A percentile compares a stretch with the other conserved stretches of the same genome.
Conservation (phyloP, 2,888 invertebrate species). For the Xanthorhoe spadicearia region DNA sequence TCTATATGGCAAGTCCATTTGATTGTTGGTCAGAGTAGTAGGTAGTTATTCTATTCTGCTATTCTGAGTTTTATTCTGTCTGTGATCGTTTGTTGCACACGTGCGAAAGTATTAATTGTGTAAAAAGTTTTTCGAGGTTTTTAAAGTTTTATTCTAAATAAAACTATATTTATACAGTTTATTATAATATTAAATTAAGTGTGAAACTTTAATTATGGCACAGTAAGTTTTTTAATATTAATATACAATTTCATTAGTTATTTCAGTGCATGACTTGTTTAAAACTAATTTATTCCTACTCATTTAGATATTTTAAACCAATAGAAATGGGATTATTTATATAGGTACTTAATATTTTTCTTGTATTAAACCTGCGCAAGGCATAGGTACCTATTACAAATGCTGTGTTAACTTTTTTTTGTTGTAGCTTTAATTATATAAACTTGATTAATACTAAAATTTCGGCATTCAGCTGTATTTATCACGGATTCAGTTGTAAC, state of each 20-base stretch:
- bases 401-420: not conserved
- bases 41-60: no score
- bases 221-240: conserved; percentile 2
- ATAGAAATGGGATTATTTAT: not conserved
- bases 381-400: no score
- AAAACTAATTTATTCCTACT: not conserved
- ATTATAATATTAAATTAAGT: not conserved
- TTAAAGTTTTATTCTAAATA: not conserved
- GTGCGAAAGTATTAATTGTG: not conserved
- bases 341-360: no score
- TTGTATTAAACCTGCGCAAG: no score
- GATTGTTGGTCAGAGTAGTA: no score
- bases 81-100: not conserved
- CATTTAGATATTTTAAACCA: not conserved
- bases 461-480: not conserved
- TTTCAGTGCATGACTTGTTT: not conserved
- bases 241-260: not conserved
- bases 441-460: not conserved
- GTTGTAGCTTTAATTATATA: not conserved
- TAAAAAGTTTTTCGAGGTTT: not conserved
- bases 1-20: no score
- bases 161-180: not conserved
- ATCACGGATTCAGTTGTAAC: not conserved
- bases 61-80: no score
- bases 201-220: not conserved